A percentile compares a stretch with the other conserved stretches of the same genome.
Evolutionary conservation across 2,888 invertebrate genomes (phyloP).

Genomic region (Pristionchus entomophagus): DNA sequence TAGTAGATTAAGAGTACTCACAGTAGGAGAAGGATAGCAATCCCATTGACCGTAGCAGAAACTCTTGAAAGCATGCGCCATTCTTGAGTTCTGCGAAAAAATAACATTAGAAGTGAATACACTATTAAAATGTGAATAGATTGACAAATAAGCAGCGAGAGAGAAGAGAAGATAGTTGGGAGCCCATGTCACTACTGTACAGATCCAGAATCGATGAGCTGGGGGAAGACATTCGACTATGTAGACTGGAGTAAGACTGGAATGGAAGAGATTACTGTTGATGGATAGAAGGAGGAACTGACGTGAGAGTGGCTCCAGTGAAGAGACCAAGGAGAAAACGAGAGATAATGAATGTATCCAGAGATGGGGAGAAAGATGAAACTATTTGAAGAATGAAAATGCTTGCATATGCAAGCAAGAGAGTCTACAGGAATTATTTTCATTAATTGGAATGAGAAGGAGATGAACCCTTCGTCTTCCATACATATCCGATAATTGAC

Average conservation of each 20-base stretch:
- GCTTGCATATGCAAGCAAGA: not conserved
- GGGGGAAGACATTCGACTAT: conserved; percentile 63
- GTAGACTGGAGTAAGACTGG: conserved; percentile 58
- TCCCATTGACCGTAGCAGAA: conserved; percentile 55
- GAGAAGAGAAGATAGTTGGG: conserved; percentile 65
- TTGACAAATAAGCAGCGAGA: conserved; percentile 55
- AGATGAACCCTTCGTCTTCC: conserved; percentile 56
- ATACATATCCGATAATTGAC: conserved; percentile 61
- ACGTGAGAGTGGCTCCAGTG: conserved; percentile 61
- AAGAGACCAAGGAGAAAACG: conserved; percentile 64
- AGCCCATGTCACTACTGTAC: conserved; percentile 62
- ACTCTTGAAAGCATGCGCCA: conserved; percentile 58
- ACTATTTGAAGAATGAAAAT: conserved; percentile 28
- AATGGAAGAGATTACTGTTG: not conserved
- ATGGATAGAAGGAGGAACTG: not conserved
- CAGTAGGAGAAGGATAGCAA: conserved; percentile 58
- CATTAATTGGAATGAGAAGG: not conserved
- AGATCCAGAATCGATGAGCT: conserved; percentile 57
- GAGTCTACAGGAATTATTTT: not conserved
- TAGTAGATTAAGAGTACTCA: conserved; percentile 49
- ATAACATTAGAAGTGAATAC: too few species aligned
- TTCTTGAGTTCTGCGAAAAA: too few species aligned
- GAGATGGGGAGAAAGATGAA: conserved; percentile 56
- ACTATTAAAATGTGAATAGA: too few species aligned
- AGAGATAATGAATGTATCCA: conserved; percentile 59